Base-by-base conservation (phyloP, 2,888 invertebrate species). In the Drosophila conformis region DNA sequence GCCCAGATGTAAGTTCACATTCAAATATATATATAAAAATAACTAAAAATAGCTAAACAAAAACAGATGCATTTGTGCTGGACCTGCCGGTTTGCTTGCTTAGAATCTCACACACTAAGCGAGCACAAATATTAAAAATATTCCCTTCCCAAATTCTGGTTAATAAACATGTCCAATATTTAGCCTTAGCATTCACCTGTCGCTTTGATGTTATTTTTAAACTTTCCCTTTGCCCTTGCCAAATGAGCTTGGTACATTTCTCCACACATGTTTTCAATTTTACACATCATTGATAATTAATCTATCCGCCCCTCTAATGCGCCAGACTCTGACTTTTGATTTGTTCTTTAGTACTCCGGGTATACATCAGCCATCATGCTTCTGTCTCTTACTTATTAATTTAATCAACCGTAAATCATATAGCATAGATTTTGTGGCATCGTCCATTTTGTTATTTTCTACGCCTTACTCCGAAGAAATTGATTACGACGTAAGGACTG, bases 401-500 rank as follows among this genome's bases (percentile, higher is more conserved):
- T 82, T 76, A 90, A 87, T 89, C 78, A 79, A 67, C 73, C 78
- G 80, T 77, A 76, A 72, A 80, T 81, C 81, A 86, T 83, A 76
- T 49, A 53, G 60, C 67, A 46, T 25, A 68, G 75, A 73, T 65
- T 69, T 75, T 48, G 63, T 62, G 69, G 68, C 67, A 57, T 70
- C 72, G 63, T 60, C 48, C 38, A 15, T 36, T 58, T 21, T 33
- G 18, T 33, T 31, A 13, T 46, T 46, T 46, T 46, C 7, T 21
- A 13, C 13, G 21, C 21, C 15, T 21, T 46, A 40, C 2, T 11
- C 11, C 21, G 21, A 42, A 7, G 1, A 21, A 21, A 13, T 21
- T 7, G 7, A 15, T 21, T 46, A 46, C 7, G 7, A 21, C 7
- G 1, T 21, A 42, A 13, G 21, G 21, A 46, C 46, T 46, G 4